phyloP scores from a whole-genome alignment of 1,140 invertebrate species.

The Tribolium castaneum region DNA sequence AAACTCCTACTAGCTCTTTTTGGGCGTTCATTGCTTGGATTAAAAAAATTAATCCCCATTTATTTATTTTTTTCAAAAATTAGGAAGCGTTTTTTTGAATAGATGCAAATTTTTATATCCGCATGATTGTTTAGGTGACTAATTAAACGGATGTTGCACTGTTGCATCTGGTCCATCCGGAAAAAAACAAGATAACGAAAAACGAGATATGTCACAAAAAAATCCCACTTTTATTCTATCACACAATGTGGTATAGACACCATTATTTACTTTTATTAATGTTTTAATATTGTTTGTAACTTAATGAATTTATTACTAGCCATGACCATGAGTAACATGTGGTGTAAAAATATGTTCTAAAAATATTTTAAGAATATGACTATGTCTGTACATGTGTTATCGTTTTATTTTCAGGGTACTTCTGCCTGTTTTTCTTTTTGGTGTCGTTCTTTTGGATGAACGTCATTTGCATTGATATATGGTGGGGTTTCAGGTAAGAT shows the following conservation, averaged over 20 bases:
- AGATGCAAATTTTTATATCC: no score
- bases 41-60: no score
- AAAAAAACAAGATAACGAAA: neutral
- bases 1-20: no score
- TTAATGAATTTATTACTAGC: neutral
- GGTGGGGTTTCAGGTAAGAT: conserved; percentile 65
- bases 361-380: neutral
- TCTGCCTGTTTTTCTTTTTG: conserved; percentile 75
- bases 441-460: conserved; percentile 85
- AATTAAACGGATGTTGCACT: neutral
- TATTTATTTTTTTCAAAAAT: no score
- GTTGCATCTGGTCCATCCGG: neutral
- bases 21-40: no score
- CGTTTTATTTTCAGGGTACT: conserved; percentile 48
- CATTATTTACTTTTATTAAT: neutral
- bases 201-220: no score
- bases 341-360: neutral
- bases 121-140: neutral
- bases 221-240: no score
- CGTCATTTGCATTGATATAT: conserved; percentile 79
- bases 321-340: neutral
- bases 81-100: no score
- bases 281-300: neutral
- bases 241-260: neutral
- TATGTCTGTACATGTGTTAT: neutral